phyloP scores from a whole-genome alignment of 2,797 vertebrate species.

The Pangasius djambal region DNA sequence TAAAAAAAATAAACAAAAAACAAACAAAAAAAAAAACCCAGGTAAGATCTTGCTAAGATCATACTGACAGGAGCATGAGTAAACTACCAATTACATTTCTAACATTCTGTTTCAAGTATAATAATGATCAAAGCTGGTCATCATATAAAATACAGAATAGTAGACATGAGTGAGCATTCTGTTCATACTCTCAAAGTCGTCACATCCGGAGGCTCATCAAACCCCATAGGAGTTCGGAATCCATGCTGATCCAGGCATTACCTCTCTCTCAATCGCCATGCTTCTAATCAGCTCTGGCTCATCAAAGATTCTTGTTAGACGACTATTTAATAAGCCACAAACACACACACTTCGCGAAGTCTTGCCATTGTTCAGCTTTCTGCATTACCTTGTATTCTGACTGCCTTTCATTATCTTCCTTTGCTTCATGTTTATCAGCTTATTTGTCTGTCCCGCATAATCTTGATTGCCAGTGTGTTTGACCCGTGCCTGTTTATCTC shows the following conservation, averaged over 20 bases:
- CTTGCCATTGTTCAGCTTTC: not conserved
- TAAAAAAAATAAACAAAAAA: slow-evolving; percentile 29
- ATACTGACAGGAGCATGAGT: not conserved
- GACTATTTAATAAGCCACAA: not conserved
- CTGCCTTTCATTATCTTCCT: not conserved
- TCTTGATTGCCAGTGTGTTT: no score
- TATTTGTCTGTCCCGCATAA: no score
- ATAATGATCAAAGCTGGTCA: not conserved
- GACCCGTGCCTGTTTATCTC: no score
- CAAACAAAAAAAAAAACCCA: not conserved
- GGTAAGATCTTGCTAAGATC: slow-evolving; percentile 19
- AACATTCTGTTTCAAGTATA: not conserved
- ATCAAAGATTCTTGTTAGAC: not conserved
- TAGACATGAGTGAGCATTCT: not conserved
- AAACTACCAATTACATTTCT: not conserved
- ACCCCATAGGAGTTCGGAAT: not conserved
- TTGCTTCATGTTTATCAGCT: not conserved
- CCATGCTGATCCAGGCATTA: not conserved
- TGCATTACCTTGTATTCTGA: not conserved
- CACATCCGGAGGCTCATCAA: not conserved
- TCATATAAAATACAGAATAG: not conserved
- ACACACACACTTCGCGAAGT: not conserved
- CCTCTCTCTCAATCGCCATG: no score
- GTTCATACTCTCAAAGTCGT: not conserved
- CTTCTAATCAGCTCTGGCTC: not conserved